Conservation (phyloP, 2,888 invertebrate species). For the Ichneumoninae sp. region DNA sequence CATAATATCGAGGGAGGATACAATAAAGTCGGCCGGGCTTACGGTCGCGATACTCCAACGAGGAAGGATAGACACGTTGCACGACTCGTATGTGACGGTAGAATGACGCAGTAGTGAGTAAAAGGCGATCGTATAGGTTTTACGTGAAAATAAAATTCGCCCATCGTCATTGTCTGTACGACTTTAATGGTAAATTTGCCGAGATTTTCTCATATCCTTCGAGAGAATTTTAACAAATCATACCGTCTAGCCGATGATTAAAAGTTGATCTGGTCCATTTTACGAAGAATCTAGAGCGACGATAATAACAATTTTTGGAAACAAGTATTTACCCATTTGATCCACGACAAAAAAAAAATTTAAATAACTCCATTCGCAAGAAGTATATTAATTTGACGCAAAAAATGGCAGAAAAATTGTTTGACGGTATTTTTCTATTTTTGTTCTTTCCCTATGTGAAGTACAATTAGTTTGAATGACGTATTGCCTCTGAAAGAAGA, state of each 20-base stretch:
- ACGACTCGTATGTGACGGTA: not conserved
- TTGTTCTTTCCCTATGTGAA: not conserved
- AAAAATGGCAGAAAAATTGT: not conserved
- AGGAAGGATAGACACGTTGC: slow-evolving; percentile 12
- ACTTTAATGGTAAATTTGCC: not conserved
- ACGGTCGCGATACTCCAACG: slow-evolving; percentile 30
- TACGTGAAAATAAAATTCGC: slow-evolving; percentile 16
- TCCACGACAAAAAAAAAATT: not conserved
- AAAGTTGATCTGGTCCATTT: not conserved
- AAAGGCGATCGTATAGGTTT: slow-evolving; percentile 18
- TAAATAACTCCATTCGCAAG: not conserved
- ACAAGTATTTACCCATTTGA: not conserved
- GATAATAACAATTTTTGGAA: not conserved
- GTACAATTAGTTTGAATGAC: not conserved
- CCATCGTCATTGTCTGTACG: slow-evolving; percentile 3
- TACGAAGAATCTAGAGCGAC: not conserved
- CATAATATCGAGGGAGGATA: slow-evolving; percentile 35
- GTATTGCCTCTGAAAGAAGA: not conserved
- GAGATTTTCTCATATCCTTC: not conserved
- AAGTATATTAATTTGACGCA: not conserved
- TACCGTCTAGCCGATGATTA: not conserved
- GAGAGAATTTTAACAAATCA: not conserved
- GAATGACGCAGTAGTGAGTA: not conserved
- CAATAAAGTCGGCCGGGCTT: slow-evolving; percentile 40
- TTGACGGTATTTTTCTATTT: not conserved